phyloP scores from a whole-genome alignment of 2,113 vertebrate genomes.

The Pomatorhinus ruficollis region DNA sequence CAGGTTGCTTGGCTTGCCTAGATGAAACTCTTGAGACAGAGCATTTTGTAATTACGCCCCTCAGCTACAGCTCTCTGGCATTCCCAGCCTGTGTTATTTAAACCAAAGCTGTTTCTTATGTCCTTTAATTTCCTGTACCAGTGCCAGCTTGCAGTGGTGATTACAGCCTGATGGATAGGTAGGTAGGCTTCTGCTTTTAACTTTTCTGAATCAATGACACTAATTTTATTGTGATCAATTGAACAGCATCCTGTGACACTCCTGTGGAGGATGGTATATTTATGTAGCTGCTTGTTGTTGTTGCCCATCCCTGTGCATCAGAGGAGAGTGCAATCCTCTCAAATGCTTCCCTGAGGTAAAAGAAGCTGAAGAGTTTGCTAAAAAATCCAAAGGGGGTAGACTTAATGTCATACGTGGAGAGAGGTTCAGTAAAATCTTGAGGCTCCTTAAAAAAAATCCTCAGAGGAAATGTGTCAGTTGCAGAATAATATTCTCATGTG shows the following conservation, averaged over 20 bases:
- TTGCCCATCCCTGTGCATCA: slow-evolving; percentile 3
- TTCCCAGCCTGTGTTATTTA: slow-evolving; percentile 37
- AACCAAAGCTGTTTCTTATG: slow-evolving; percentile 43
- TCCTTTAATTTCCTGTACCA: slow-evolving; percentile 53
- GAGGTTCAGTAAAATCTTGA: not conserved
- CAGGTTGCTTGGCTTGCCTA: slow-evolving; percentile 42
- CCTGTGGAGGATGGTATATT: slow-evolving; percentile 36
- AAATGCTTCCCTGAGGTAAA: not conserved
- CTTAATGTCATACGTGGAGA: not conserved
- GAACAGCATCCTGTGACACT: slow-evolving; percentile 32
- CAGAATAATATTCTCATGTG: not conserved
- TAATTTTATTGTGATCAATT: slow-evolving; percentile 68
- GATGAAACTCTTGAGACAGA: slow-evolving; percentile 37
- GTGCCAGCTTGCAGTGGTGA: slow-evolving; percentile 19
- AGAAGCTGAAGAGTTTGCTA: not conserved
- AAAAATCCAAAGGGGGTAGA: not conserved
- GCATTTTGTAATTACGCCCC: slow-evolving; percentile 21
- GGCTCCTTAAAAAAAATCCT: not conserved
- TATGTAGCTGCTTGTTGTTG: not conserved
- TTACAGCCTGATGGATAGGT: slow-evolving; percentile 46
- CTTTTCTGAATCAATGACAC: slow-evolving; percentile 59
- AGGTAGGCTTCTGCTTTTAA: slow-evolving; percentile 62
- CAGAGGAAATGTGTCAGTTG: not conserved
- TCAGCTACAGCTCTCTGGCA: slow-evolving; percentile 8
- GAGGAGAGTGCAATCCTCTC: not conserved